Conservation (phyloP, 2,113 vertebrate species). For the Passer montanus region DNA sequence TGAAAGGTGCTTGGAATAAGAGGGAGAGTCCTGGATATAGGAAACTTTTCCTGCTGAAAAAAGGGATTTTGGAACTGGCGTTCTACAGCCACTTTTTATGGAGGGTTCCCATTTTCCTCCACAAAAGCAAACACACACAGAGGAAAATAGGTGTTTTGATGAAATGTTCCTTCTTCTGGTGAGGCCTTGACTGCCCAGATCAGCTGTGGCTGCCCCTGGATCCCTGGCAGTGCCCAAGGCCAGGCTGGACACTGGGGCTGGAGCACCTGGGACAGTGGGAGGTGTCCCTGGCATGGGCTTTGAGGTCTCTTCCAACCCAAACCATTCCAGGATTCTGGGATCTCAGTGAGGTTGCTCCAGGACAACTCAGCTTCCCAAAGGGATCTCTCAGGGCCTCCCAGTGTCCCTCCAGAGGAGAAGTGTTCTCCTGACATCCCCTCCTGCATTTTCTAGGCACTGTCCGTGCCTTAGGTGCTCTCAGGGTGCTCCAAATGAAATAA, state of each 20-base stretch:
- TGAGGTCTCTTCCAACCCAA: neutral
- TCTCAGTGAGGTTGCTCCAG: neutral
- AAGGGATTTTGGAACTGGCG: rapidly evolving
- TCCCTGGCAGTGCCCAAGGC: neutral
- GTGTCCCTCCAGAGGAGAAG: too few species aligned
- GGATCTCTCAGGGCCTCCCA: neutral
- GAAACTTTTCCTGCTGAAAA: neutral
- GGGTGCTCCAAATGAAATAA: neutral
- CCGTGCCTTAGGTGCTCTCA: neutral
- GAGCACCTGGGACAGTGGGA: neutral
- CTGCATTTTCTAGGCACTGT: too few species aligned
- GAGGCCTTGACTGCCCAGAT: neutral
- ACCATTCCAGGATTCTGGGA: neutral
- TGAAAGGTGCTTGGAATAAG: neutral
- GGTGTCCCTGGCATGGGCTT: neutral
- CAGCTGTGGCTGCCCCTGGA: too few species aligned
- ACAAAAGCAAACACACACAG: neutral
- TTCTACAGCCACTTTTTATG: neutral
- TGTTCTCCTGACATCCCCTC: neutral
- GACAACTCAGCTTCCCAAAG: neutral
- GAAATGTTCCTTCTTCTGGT: neutral
- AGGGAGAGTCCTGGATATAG: neutral
- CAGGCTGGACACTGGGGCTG: neutral
- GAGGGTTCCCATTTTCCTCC: neutral
- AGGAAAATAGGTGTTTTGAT: neutral